Evolutionary conservation across 2,888 invertebrate genomes (phyloP), one percentile per base, ranked within the genome.

Genomic region (Harpagoxenus sublaevis): DNA sequence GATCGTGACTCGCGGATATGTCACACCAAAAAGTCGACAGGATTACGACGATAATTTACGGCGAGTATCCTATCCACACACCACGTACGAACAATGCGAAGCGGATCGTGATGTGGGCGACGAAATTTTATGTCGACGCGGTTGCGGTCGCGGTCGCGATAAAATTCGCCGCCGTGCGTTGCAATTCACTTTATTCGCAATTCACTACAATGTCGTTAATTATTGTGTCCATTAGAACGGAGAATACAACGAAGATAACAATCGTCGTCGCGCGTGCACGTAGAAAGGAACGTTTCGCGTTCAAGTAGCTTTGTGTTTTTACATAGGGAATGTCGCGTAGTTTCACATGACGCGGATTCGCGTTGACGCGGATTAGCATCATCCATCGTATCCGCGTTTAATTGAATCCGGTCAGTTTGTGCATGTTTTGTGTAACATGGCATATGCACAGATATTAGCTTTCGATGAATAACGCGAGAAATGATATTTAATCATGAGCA

Each of bases 1-100:
- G 45, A 71, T 73, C 79, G 60, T 79, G 79, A 79, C 35, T 71
- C 35, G 79, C 48, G 71, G 23, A 18, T 39, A 60, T 35, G 79
- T 60, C 79, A 48, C 57, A 55, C 12, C 18, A 6, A 73, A 48
- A 79, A 60, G 71, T 48, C 73, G 71, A 57, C 78, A 18, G 42
- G 18, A 55, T 28, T 12, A 23, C 53, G 42, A 45, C 55, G 53
- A 55, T 78, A 70, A 78, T 78, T 78, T 78, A 78, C 55, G 42
- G 31, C 53, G 70, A 42, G 35, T 31, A 12, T n/a, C 62, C 35
- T 28, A 4, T 39, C 53, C 53, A n/a, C 23, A 23, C 23, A 23
- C n/a, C 28, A 55, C 70, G 77, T 48, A 73, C 35, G 73, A 73
- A 79, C 71, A 71, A 71, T 57, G 28, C 35, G 10, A 23, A 45